Percentiles rank a stretch among this genome's conserved stretches.
phyloP scores from a whole-genome alignment of 2,888 invertebrate species.

The Dysmachus trigonus region DNA sequence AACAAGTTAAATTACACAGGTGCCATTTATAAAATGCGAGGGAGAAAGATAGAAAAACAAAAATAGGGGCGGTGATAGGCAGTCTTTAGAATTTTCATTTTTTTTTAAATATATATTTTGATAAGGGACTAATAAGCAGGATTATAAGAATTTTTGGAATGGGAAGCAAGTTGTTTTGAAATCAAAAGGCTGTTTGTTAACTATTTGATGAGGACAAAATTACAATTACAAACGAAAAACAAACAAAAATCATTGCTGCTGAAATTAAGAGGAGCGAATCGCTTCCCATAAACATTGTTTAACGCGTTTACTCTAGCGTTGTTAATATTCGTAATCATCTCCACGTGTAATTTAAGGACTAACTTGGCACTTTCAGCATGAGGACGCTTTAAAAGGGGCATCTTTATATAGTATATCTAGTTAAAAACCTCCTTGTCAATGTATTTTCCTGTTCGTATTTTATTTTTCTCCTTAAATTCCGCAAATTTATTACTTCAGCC shows the following conservation, averaged over 20 bases:
- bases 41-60: neutral
- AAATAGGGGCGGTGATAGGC: neutral
- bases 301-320: neutral
- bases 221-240: neutral
- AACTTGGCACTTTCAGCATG: neutral
- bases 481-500: neutral
- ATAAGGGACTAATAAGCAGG: neutral
- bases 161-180: neutral
- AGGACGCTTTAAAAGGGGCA: neutral
- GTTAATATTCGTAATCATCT: neutral
- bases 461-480: neutral
- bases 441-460: neutral
- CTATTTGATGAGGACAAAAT: neutral
- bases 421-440: neutral
- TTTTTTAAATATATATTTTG: neutral
- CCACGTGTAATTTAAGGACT: neutral
- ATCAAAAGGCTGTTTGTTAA: constrained; percentile 13
- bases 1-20: constrained; percentile 41
- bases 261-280: neutral
- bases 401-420: neutral
- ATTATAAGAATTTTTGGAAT: neutral
- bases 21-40: constrained; percentile 44
- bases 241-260: neutral
- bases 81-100: neutral
- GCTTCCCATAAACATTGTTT: neutral